Base-by-base conservation (phyloP, 92 coral and sea anemone species). In the Hydrozoanthus gracilis region DNA sequence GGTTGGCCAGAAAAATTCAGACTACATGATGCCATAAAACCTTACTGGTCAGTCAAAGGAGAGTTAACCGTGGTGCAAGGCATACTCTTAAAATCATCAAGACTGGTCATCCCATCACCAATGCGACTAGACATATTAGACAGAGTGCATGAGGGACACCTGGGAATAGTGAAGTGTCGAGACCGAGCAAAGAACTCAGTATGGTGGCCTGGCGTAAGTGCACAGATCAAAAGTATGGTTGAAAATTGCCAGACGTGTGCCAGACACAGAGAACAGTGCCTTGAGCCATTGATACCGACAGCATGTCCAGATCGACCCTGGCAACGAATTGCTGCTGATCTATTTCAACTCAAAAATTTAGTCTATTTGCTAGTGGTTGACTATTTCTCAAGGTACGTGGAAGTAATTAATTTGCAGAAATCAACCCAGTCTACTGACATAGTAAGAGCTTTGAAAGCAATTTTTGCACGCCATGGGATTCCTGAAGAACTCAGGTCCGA, bases 381-480 rank as follows among this genome's bases (percentile, higher is more conserved):
- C 82, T 86, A 86, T 50, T 86, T 77, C 73, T 86, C 88, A 14
- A 76, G 88, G 71, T 86, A 74, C 58, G 89, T 86, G 18, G 92
- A 89, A 61, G 78, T 89, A 15, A 35, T 85, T 9, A 4, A 77
- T 6, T 76, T 89, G 92, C 8, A 67, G 78, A 89, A 77, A 48
- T 17, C 82, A 18, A 79, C 67, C 12, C 62, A 47, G 2, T 67
- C 84, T 17, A 56, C 45, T 11, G 46, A 16, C 2, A 51, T 79
- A 14, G n/a, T 18, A 18, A 35, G 46, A 14, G 82, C 54, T 27
- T 51, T 79, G 71, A 54, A 79, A 51, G 62, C 84, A 7, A 79
- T 79, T 13, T 85, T 72, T 60, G 73, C 88, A n/a, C 18, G 83
- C 4, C 88, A 85, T 55, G 88, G 82, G 58, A 85, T 83, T 45